Conservation (phyloP, 2,888 invertebrate species). For the Epistrophella euchroma region DNA sequence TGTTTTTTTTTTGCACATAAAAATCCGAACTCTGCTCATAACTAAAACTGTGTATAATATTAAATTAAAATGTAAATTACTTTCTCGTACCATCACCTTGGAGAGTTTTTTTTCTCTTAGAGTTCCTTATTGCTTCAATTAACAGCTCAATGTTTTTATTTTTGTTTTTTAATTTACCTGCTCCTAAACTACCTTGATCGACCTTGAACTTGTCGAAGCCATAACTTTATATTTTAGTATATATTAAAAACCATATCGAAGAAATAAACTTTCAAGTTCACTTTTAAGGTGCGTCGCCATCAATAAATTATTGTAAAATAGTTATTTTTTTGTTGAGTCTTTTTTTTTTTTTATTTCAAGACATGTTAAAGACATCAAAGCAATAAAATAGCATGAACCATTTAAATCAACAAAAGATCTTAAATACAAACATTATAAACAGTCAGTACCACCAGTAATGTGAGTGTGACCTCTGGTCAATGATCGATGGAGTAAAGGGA, state of each 20-base stretch:
- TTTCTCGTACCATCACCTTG: neutral
- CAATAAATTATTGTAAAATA: conserved; percentile 30
- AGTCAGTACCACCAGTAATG: neutral
- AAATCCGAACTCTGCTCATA: no score
- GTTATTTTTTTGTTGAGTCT: conserved; percentile 6
- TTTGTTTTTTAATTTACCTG: conserved; percentile 15
- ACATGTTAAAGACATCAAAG: neutral
- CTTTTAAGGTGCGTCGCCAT: conserved; percentile 19
- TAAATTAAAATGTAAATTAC: neutral
- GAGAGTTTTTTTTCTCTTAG: neutral
- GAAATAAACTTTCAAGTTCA: conserved; percentile 23
- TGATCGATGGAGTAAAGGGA: conserved; percentile 22
- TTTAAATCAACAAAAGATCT: conserved; percentile 23
- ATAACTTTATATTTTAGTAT: neutral
- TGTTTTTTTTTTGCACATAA: no score
- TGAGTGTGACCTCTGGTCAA: conserved; percentile 22
- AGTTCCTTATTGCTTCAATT: conserved; percentile 28
- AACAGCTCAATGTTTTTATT: neutral
- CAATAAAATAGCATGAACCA: conserved; percentile 31
- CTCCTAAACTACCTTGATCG: conserved; percentile 6
- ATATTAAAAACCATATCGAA: conserved; percentile 10
- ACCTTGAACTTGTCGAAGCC: conserved; percentile 28
- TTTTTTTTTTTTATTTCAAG: neutral
- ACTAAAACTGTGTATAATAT: no score
- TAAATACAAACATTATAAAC: neutral